phyloP scores from a whole-genome alignment of 2,797 vertebrate species.

The Lagocephalus sceleratus region DNA sequence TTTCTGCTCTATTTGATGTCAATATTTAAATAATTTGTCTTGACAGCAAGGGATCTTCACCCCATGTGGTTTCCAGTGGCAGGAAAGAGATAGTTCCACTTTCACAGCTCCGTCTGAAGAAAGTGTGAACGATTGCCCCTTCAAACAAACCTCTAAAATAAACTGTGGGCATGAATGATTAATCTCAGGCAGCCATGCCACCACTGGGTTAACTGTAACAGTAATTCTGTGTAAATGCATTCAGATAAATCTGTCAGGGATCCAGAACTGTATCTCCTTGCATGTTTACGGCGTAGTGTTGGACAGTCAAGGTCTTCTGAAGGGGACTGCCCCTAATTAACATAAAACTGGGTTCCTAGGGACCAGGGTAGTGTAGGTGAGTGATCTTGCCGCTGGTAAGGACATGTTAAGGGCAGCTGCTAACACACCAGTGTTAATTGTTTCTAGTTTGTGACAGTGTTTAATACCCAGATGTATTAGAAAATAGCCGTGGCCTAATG shows the following conservation, averaged over 20 bases:
- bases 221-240: constrained; percentile 51
- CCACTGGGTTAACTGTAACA: constrained; percentile 52
- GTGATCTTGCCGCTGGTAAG: constrained; percentile 89
- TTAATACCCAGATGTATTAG: constrained; percentile 77
- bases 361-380: constrained; percentile 74
- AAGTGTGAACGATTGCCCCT: constrained; percentile 57
- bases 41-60: constrained; percentile 54
- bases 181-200: constrained; percentile 44
- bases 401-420: constrained; percentile 83
- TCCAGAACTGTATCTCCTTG: constrained; percentile 52
- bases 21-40: constrained; percentile 73
- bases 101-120: constrained; percentile 49
- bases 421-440: constrained; percentile 83
- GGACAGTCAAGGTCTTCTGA: constrained; percentile 88
- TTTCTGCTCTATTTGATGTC: constrained; percentile 65
- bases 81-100: constrained; percentile 66
- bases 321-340: constrained; percentile 92
- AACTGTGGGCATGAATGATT: constrained; percentile 65
- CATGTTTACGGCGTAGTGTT: constrained; percentile 58
- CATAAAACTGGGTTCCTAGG: constrained; percentile 83
- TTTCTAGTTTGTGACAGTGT: constrained; percentile 80
- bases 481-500: constrained; percentile 74
- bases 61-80: constrained; percentile 50
- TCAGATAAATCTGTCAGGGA: constrained; percentile 35
- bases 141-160: constrained; percentile 70